Conservation (phyloP, 23 tunicate genomes). For the Halocynthia aurantium region DNA sequence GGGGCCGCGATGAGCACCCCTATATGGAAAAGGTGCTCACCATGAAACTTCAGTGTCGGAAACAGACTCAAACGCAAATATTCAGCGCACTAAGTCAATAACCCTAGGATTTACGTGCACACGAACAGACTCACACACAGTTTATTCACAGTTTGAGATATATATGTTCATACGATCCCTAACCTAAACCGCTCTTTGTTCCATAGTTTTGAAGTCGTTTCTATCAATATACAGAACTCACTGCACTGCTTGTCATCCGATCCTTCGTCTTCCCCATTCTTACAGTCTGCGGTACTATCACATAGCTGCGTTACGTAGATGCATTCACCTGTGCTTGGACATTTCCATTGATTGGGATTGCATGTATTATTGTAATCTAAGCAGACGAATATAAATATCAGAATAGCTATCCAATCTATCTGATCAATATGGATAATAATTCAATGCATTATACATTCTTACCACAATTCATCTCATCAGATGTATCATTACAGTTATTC, state of each 20-base stretch:
- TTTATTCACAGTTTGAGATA: too few species aligned
- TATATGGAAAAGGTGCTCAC: too few species aligned
- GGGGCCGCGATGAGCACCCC: too few species aligned
- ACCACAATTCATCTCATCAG: constrained; percentile 66
- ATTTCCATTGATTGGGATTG: constrained; percentile 74
- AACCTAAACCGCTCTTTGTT: too few species aligned
- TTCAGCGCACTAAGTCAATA: too few species aligned
- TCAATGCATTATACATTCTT: neutral
- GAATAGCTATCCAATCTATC: neutral
- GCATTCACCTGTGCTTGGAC: constrained; percentile 45
- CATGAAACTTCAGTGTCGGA: too few species aligned
- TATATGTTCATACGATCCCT: too few species aligned
- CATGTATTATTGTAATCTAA: constrained; percentile 49
- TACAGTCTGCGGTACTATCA: constrained; percentile 54
- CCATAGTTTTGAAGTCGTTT: too few species aligned
- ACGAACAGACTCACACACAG: too few species aligned
- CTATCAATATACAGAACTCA: constrained; percentile 24
- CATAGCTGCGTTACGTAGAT: constrained; percentile 56
- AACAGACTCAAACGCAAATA: too few species aligned
- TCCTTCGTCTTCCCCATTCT: constrained; percentile 56
- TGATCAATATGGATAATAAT: neutral
- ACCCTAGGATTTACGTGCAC: too few species aligned
- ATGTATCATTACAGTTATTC: constrained; percentile 58
- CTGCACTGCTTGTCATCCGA: constrained; percentile 42
- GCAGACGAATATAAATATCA: too few species aligned